Base-by-base conservation (phyloP, 1,140 invertebrate genomes). In the Riptortus pedestris region DNA sequence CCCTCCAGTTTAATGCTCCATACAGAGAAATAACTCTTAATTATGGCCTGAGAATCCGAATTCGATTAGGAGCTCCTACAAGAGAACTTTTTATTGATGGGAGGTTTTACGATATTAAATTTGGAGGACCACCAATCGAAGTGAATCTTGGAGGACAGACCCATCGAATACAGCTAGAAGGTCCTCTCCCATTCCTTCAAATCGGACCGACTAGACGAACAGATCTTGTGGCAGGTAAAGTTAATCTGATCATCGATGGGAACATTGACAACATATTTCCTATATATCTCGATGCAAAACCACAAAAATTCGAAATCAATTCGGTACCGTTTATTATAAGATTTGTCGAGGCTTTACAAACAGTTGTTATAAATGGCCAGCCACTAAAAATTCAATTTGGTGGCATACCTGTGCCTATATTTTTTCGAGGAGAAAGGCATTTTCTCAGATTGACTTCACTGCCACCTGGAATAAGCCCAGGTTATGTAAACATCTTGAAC, bases 41-140 rank as follows among this genome's bases (percentile, higher is more conserved):
- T 14, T 22, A 55, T 57, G 22, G 29, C 27, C 18, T 64, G 22
- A 57, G 45, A 16, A 33, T 77, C 68, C 79, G 84, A 65, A 87
- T 98, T 29, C 81, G 86, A 68, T 86, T 98, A 66, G 95, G 96
- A 33, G 89, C 87, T 22, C 94, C 94, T 0, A 93, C 91, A 0
- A 79, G 92, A 60, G 94, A 98, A 74, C 76, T 99, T 0, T 93
- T 87, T 68, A 85, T 98, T 27, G 90, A 97, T 74, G 86, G 85
- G 20, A 78, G 81, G 29, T 88, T 85, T 79, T 94, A 91, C 70
- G 88, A 93, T 71, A 90, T 90, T 71, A 89, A 87, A 68, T 96
- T 98, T 74, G 93, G 93, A 58, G 93, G 93, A 2, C 85, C 90
- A 45, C 85, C 90, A 0, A 83, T 95, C 4, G 79, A 79, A 16